These are phyloP conservation scores for Achlya flavicornis DNA, from an alignment of 2,888 invertebrate genomes.

Conservation along the genomic window DNA sequence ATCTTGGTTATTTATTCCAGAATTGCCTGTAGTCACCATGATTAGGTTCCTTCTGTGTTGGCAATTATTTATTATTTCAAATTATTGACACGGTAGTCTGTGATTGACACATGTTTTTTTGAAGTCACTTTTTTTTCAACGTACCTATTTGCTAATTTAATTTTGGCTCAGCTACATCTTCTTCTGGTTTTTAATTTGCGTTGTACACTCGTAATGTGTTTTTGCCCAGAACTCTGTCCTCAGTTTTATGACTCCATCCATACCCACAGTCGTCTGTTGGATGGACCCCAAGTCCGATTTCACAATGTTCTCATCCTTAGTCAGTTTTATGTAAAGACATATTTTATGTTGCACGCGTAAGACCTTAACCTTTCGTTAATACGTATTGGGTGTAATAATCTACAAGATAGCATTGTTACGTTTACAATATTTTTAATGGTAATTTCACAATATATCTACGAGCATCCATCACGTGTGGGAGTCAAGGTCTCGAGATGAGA, in stretches of 20 bases:
- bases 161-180: not conserved
- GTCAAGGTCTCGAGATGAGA: constrained; percentile 57
- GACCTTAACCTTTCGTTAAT: constrained; percentile 11
- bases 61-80: not conserved
- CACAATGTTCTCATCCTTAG: not conserved
- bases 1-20: not conserved
- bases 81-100: not conserved
- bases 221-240: not conserved
- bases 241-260: too few species aligned
- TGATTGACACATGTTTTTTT: not conserved
- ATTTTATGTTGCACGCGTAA: constrained; percentile 1
- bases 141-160: not conserved
- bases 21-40: not conserved
- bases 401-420: constrained; percentile 10
- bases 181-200: not conserved
- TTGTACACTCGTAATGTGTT: not conserved
- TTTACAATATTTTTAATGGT: constrained; percentile 26
- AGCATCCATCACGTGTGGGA: constrained; percentile 33
- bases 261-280: too few species aligned
- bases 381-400: constrained; percentile 9
- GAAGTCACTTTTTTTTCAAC: too few species aligned
- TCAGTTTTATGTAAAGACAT: constrained; percentile 1
- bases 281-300: not conserved
- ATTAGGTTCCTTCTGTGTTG: not conserved
- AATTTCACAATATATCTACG: constrained; percentile 33